phyloP scores from a whole-genome alignment of 37 sponge, comb jelly and placozoan species.

The Beroe forskalii region DNA sequence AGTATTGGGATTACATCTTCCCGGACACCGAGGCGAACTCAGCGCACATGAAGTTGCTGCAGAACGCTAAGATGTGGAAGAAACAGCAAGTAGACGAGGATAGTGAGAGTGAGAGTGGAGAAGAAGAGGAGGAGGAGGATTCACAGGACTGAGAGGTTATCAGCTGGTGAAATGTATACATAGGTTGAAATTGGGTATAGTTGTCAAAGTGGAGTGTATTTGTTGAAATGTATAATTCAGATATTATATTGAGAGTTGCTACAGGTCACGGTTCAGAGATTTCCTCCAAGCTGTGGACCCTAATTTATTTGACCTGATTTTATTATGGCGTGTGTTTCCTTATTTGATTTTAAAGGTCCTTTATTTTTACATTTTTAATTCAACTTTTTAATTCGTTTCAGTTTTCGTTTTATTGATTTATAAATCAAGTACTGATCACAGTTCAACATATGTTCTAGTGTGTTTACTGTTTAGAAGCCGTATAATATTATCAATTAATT shows the following conservation, averaged over 20 bases:
- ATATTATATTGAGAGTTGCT: neutral
- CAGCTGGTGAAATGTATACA: neutral
- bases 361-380: too few species aligned
- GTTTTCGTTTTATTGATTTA: too few species aligned
- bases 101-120: constrained; percentile 38
- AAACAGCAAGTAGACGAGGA: constrained; percentile 66
- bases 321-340: too few species aligned
- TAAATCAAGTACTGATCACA: too few species aligned
- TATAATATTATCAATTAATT: too few species aligned
- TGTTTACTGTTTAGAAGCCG: too few species aligned
- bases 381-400: too few species aligned
- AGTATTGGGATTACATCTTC: constrained; percentile 98
- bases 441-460: too few species aligned
- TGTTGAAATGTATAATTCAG: neutral
- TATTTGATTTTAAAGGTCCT: too few species aligned
- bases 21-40: constrained; percentile 85
- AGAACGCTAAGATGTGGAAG: constrained; percentile 96
- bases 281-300: too few species aligned
- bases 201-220: too few species aligned
- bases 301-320: too few species aligned
- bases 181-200: neutral
- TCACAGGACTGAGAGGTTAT: neutral
- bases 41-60: constrained; percentile 86
- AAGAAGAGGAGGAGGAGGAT: constrained; percentile 64
- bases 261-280: neutral